Evolutionary conservation across 2,888 invertebrate species (phyloP), one percentile per base, ranked within the genome.

Genomic region (Stenurella melanura): DNA sequence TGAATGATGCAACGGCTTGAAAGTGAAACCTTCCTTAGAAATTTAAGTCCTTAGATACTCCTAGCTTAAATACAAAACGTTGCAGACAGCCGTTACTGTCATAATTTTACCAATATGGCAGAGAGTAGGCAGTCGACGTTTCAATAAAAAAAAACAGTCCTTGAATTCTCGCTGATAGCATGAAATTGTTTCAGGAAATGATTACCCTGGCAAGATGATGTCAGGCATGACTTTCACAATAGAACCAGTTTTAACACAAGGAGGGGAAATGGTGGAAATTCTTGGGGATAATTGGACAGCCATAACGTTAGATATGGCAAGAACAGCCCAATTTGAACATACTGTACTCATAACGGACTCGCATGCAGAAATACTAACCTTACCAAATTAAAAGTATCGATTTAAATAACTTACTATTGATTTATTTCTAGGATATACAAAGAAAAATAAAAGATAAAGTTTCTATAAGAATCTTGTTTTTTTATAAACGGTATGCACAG

Each of bases 161-260:
- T n/a, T n/a, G n/a, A 6, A 9, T 7, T 34, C 30, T 34, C 5
- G 42, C 12, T 12, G 42, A 42, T 15, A 15, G 1, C 9, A 15
- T 12, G 42, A 42, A 12, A 26, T 38, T 57, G 57, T 61, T 77
- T 18, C 86, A 95, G 95, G 90, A 81, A 95, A 95, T 85, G 86
- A 91, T 70, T 91, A 92, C 82, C 92, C 92, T 0, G 96, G 95
- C 0, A 86, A 88, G 67, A 97, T 98, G 97, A 87, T 92, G 82
- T 89, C 95, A 3, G 97, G 97, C n/a, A 97, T 97, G 96, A 96
- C 96, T 0, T 98, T 98, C 86, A 98, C 98, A 0, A 96, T 98
- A 84, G 98, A 98, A 87, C 98, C 98, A 11, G 94, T 95, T 10
- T 86, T 98, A 17, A 93, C 94, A 1, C 94, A 96, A 82, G 97